Percentiles rank a stretch among this genome's conserved stretches.
Evolutionary conservation across 1,140 invertebrate species (phyloP).

Genomic region (Plectus sambesii): DNA sequence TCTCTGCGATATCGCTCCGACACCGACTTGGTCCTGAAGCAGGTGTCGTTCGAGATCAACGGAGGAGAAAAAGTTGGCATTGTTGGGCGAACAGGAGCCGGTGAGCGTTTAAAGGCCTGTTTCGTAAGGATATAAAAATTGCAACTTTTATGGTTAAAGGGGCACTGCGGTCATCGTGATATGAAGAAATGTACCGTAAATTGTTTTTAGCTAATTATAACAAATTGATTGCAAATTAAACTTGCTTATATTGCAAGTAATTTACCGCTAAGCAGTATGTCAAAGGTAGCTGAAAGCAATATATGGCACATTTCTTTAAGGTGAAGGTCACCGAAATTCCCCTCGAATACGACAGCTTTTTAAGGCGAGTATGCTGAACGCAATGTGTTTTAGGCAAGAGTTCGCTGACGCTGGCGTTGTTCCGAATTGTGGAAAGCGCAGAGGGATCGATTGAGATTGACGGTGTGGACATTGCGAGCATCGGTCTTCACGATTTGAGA

Average conservation of each 20-base stretch:
- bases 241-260: too few species aligned
- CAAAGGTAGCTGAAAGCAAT: too few species aligned
- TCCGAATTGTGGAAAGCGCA: constrained; percentile 50
- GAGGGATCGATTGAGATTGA: constrained; percentile 57
- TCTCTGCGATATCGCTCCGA: constrained; percentile 38
- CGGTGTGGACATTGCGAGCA: constrained; percentile 54
- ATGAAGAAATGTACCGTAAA: too few species aligned
- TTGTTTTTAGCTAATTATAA: too few species aligned
- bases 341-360: too few species aligned
- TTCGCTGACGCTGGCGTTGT: constrained; percentile 56
- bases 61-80: constrained; percentile 59
- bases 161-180: too few species aligned
- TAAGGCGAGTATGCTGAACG: constrained; percentile 7
- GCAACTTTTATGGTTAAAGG: too few species aligned
- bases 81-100: constrained; percentile 49
- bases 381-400: constrained; percentile 65
- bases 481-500: constrained; percentile 60
- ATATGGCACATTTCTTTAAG: too few species aligned
- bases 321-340: too few species aligned
- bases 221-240: too few species aligned
- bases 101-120: constrained; percentile 21
- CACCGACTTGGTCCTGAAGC: constrained; percentile 61
- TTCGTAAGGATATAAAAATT: too few species aligned
- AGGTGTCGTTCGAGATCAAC: constrained; percentile 58
- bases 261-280: too few species aligned